These are phyloP conservation scores for Herpetotheres cachinnans DNA, from an alignment of 2,113 vertebrate genomes.

Conservation along the genomic window DNA sequence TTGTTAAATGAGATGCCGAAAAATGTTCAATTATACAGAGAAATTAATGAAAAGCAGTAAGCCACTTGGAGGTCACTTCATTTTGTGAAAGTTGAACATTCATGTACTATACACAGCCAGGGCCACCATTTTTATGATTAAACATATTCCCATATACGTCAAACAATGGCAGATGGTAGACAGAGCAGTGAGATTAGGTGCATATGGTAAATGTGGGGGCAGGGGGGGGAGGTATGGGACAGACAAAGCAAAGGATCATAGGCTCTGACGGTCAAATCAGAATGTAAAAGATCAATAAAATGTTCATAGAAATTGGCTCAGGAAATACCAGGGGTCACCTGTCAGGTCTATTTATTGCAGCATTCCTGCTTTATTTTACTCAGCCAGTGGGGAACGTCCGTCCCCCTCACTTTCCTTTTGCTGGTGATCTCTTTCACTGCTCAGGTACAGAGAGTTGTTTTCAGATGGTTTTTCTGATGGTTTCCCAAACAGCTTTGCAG, in stretches of 20 bases:
- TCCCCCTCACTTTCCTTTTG: background rate
- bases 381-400: background rate
- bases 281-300: constrained; percentile 59
- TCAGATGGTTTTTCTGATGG: background rate
- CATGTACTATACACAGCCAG: background rate
- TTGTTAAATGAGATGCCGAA: constrained; percentile 62
- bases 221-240: background rate
- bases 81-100: constrained; percentile 30
- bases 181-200: constrained; percentile 31
- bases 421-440: background rate
- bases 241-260: constrained; percentile 41
- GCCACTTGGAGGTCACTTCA: constrained; percentile 55
- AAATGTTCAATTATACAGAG: constrained; percentile 46
- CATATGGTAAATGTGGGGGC: constrained; percentile 41
- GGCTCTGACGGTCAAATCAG: constrained; percentile 28
- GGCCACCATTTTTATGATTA: constrained; percentile 35
- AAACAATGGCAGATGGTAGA: constrained; percentile 56
- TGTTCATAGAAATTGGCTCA: constrained; percentile 1
- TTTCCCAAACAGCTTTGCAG: background rate
- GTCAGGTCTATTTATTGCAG: constrained; percentile 34
- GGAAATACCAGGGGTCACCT: constrained; percentile 55
- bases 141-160: constrained; percentile 19
- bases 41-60: constrained; percentile 60
- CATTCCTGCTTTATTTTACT: constrained; percentile 31
- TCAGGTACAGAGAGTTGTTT: background rate